Percentiles rank a stretch among this genome's conserved stretches.
Conservation (phyloP, 2,113 vertebrate genomes). For the Tyrannus savana region DNA sequence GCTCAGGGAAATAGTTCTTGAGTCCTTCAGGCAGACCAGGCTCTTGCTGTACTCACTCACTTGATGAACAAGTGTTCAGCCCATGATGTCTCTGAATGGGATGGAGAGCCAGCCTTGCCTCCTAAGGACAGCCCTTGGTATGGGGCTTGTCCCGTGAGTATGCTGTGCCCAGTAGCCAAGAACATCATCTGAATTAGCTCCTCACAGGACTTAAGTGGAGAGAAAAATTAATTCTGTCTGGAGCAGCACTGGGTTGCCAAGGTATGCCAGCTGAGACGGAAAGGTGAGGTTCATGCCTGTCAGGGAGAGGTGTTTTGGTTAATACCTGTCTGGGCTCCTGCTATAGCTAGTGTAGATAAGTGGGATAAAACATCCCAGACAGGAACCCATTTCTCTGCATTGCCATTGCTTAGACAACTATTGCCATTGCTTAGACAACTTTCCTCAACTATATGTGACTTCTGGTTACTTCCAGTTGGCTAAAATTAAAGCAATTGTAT, state of each 20-base stretch:
- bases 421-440: background rate
- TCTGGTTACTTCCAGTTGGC: background rate
- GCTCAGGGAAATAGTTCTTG: background rate
- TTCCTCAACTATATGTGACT: background rate
- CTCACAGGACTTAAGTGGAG: background rate
- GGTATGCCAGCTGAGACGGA: background rate
- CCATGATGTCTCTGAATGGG: background rate
- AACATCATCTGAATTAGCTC: background rate
- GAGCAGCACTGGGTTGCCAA: background rate
- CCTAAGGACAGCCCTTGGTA: background rate
- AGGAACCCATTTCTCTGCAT: background rate
- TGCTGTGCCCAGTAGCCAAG: background rate
- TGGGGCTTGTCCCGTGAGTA: accelerated
- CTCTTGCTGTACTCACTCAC: background rate
- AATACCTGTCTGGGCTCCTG: background rate
- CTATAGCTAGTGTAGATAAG: background rate
- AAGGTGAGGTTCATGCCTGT: background rate
- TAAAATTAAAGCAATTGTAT: background rate
- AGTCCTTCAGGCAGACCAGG: background rate
- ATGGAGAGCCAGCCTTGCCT: background rate
- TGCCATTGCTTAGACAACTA: background rate
- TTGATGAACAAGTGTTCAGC: background rate
- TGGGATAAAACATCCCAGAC: background rate
- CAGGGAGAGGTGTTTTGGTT: background rate
- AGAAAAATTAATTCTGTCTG: background rate